Evolutionary conservation across 2,888 invertebrate species (phyloP).

Genomic region (Tineola bisselliella): DNA sequence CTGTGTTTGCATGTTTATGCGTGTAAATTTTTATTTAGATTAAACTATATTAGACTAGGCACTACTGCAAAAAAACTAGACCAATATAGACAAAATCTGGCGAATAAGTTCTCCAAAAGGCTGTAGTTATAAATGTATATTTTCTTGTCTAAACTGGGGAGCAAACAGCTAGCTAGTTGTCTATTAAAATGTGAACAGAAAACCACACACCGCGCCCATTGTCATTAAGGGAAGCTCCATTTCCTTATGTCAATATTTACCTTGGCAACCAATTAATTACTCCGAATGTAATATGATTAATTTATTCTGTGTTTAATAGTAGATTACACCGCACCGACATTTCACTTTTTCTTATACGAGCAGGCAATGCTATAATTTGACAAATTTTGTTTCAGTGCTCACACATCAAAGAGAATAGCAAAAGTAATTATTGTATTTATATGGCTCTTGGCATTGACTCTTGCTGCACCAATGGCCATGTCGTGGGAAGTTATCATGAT

Average conservation of each 20-base stretch:
- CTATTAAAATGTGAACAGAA: background rate
- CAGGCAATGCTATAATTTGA: background rate
- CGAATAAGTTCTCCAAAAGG: no score
- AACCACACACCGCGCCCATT: background rate
- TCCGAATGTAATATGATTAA: background rate
- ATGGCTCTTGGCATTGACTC: conserved; percentile 74
- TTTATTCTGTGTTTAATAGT: background rate
- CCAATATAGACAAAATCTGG: no score
- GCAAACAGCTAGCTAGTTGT: no score
- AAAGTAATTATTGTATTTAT: conserved; percentile 78
- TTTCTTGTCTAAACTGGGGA: no score
- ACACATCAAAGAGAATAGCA: conserved; percentile 77
- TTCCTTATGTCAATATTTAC: conserved; percentile 3
- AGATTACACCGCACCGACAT: no score
- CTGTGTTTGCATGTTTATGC: no score
- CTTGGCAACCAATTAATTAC: background rate
- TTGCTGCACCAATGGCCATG: conserved; percentile 77
- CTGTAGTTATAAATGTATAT: no score
- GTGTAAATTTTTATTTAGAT: no score
- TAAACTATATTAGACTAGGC: no score
- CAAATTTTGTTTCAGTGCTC: conserved; percentile 64
- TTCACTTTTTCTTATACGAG: no score
- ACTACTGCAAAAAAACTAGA: no score
- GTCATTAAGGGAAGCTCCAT: background rate
- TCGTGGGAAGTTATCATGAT: conserved; percentile 68